Evolutionary conservation across 2,113 vertebrate genomes (phyloP).

Genomic region (Myiozetetes cayanensis): DNA sequence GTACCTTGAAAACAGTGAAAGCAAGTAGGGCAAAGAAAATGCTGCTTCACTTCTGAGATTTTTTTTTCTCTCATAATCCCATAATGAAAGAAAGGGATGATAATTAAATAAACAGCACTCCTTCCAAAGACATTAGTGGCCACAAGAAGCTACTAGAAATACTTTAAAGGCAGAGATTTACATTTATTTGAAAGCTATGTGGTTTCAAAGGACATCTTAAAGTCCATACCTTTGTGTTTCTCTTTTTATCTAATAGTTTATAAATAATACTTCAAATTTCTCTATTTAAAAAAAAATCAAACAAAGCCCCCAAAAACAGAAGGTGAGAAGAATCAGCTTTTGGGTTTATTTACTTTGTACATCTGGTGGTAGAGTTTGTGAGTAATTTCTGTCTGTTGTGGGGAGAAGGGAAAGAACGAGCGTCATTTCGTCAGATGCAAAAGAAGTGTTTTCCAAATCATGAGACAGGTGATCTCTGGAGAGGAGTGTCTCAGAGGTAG

Average conservation of each 20-base stretch:
- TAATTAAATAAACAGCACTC: conserved; percentile 30
- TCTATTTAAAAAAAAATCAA: not conserved
- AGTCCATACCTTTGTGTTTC: not conserved
- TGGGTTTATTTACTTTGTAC: not conserved
- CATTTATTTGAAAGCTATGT: not conserved
- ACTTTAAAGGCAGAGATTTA: not conserved
- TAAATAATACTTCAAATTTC: not conserved
- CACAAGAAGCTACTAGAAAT: not conserved
- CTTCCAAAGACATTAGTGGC: conserved; percentile 8
- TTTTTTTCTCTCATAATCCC: not conserved
- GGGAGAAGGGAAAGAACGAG: not conserved
- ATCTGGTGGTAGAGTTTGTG: not conserved
- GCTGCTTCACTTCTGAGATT: not conserved
- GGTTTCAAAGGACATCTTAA: not conserved
- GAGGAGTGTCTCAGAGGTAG: not conserved
- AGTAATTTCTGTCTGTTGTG: not conserved
- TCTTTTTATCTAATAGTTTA: not conserved
- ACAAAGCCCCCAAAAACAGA: not conserved
- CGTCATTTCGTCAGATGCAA: accelerated
- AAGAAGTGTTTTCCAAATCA: not conserved
- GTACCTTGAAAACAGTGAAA: conserved; percentile 40
- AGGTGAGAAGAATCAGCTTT: not conserved
- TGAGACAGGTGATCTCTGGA: not conserved
- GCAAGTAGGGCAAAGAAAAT: not conserved
- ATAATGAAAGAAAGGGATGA: not conserved